Base-by-base conservation (phyloP, 2,888 invertebrate genomes). In the Sisyra terminalis region DNA sequence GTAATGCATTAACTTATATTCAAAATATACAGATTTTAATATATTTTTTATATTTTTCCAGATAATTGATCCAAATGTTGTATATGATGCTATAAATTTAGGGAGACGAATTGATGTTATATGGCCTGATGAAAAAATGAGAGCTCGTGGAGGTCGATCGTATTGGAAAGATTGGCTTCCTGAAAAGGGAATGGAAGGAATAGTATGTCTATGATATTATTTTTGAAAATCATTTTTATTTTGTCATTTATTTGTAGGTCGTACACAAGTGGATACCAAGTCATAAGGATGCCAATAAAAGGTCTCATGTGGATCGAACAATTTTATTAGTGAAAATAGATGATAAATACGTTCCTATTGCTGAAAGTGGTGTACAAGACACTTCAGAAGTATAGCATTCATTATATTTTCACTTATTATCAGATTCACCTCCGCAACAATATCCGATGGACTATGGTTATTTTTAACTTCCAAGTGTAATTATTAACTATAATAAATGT, bases 191-290 rank as follows among this genome's bases (percentile, higher is more conserved):
- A 92, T 93, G 90, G 89, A 90, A 53, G 94, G 94, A 46, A 71
- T 76, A 57, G 80, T 86, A 50, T 60, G 65, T 24, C 7, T 3
- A 24, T 24, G 3, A 24, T 7, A 5, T 7, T 24, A 24, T 24
- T 24, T 24, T 24, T 24, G 24, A 24, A 5, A 5, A 24, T 7
- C 5, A 24, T 24, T 43, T 37, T n/a, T 42, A 15, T 31, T 46
- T 46, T 38, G 40, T 46, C n/a, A n/a, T n/a, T 42, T 37, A 40
- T 51, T 49, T 49, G 1, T 57, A 82, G 72, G 84, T 89, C 42
- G 90, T 94, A 8, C 94, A 96, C 63, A 81, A 84, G 50, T 96
- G 96, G 94, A 75, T 79, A 30, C 96, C 94, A 0, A 86, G 83
- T 63, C 93, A 96, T 65, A 75, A 84, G 42, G 90, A 93, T 58